phyloP scores from a whole-genome alignment of 1,140 invertebrate genomes.

The Aporrectodea caliginosa region DNA sequence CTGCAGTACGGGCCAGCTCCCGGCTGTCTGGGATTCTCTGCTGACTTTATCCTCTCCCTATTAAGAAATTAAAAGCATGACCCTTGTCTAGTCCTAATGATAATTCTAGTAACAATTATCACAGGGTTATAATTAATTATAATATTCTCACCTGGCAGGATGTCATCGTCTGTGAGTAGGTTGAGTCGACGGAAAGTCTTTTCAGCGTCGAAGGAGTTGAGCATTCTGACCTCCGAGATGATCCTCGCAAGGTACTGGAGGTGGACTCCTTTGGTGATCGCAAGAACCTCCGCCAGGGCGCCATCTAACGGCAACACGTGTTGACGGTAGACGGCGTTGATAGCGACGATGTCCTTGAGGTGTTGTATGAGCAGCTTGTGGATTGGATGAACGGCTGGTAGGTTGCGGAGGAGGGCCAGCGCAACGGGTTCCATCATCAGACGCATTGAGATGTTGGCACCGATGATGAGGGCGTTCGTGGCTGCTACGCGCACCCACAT shows the following conservation, averaged over 20 bases:
- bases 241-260: not conserved
- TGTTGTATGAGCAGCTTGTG: slow-evolving; percentile 11
- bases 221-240: not conserved
- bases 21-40: too few relatives aligned
- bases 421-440: slow-evolving; percentile 21
- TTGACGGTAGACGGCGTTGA: slow-evolving; percentile 25
- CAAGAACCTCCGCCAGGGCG: slow-evolving; percentile 7
- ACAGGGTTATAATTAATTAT: too few relatives aligned
- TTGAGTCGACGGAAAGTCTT: not conserved
- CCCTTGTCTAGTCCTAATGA: too few relatives aligned
- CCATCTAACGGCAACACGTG: slow-evolving; percentile 11
- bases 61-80: too few relatives aligned
- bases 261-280: not conserved
- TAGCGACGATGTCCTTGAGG: slow-evolving; percentile 8
- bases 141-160: not conserved
- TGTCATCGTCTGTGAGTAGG: not conserved
- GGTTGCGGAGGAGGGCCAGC: slow-evolving; percentile 12
- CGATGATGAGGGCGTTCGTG: slow-evolving; percentile 3
- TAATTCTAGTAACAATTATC: too few relatives aligned
- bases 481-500: slow-evolving; percentile 23
- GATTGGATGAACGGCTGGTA: slow-evolving; percentile 21
- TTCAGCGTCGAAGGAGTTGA: not conserved
- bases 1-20: too few relatives aligned
- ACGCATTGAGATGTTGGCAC: not conserved
- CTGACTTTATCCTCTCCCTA: too few relatives aligned